These are phyloP conservation scores for Epinotia brunnichana DNA, from an alignment of 2,888 invertebrate genomes.

Conservation along the genomic window DNA sequence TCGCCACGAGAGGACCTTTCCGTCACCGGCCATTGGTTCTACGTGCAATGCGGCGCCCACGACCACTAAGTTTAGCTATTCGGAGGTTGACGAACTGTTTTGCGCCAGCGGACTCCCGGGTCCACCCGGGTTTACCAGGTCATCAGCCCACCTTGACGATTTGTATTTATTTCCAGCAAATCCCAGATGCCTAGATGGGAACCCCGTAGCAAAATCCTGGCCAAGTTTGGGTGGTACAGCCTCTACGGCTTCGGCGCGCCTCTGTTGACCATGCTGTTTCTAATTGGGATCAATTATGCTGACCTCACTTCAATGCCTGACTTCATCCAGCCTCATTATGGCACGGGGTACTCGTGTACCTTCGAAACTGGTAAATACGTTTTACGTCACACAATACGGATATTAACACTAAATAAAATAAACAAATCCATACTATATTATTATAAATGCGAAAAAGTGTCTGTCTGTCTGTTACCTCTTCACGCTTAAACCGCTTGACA, in stretches of 20 bases:
- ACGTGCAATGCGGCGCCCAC: no score
- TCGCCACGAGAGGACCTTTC: no score
- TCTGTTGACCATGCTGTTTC: background rate
- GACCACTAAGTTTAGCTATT: no score
- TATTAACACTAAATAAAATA: background rate
- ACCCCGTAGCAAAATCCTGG: background rate
- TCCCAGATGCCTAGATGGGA: background rate
- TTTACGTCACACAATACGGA: background rate
- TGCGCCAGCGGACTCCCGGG: no score
- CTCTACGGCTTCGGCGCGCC: slow-evolving; percentile 11
- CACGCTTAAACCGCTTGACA: no score
- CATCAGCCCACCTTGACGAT: no score
- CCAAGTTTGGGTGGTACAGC: slow-evolving; percentile 6
- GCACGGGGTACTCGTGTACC: background rate
- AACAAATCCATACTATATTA: no score
- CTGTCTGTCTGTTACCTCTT: no score
- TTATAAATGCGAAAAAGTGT: no score
- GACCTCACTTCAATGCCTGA: background rate
- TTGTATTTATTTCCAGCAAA: background rate
- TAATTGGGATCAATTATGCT: background rate
- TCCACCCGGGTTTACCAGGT: no score
- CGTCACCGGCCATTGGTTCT: no score
- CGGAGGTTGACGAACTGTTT: no score
- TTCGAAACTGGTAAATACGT: background rate
- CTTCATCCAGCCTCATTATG: slow-evolving; percentile 9